phyloP scores from a whole-genome alignment of 2,888 invertebrate genomes.

The Plagodis dolabraria region DNA sequence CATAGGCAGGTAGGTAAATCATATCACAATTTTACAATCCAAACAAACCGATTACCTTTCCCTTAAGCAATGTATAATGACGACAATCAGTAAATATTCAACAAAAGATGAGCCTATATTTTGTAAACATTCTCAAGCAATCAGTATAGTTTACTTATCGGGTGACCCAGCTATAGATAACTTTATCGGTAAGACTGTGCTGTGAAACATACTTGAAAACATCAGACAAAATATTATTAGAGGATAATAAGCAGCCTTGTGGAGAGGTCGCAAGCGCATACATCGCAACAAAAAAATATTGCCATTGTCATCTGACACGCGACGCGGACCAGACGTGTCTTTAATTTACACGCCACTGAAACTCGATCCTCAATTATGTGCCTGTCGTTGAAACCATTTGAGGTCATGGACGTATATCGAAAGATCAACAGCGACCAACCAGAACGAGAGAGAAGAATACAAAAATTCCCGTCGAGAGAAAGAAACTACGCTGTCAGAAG shows the following conservation, averaged over 20 bases:
- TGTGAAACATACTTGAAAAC: conserved; percentile 16
- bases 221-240: conserved; percentile 21
- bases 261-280: conserved; percentile 51
- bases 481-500: conserved; percentile 88
- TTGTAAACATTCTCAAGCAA: conserved; percentile 28
- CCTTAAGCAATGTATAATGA: too few species aligned
- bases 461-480: conserved; percentile 88
- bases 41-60: too few species aligned
- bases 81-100: too few species aligned
- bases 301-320: conserved; percentile 38
- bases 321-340: conserved; percentile 35
- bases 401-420: conserved; percentile 72
- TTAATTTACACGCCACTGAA: conserved; percentile 9
- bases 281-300: conserved; percentile 42
- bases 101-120: neutral
- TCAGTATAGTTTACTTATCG: conserved; percentile 21
- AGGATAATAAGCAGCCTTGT: conserved; percentile 61
- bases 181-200: conserved; percentile 18
- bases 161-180: conserved; percentile 7
- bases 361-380: conserved; percentile 56
- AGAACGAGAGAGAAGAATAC: conserved; percentile 68
- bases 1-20: too few species aligned
- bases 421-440: conserved; percentile 51
- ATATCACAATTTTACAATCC: too few species aligned
- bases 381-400: conserved; percentile 72